phyloP scores from a whole-genome alignment of 2,888 invertebrate species.

The Chouioia cunea region DNA sequence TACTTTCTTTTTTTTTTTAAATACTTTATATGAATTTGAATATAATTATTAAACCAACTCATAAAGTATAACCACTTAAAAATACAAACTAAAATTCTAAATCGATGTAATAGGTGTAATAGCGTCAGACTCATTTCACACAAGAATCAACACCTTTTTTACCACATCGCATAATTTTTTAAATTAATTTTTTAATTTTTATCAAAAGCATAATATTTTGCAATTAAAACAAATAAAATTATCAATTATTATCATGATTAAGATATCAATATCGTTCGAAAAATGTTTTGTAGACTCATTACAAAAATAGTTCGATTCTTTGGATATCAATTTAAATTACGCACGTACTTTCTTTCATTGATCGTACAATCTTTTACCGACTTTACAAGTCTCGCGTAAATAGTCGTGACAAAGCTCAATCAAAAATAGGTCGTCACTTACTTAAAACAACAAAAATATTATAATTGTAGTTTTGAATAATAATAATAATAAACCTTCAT shows the following conservation, averaged over 20 bases:
- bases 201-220: too few relatives aligned
- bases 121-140: too few relatives aligned
- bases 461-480: conserved; percentile 36
- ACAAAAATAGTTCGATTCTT: conserved; percentile 37
- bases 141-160: too few relatives aligned
- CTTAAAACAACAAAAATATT: conserved; percentile 48
- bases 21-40: too few relatives aligned
- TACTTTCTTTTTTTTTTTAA: too few relatives aligned
- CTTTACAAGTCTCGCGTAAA: conserved; percentile 14
- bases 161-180: too few relatives aligned
- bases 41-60: too few relatives aligned
- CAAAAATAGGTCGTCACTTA: conserved; percentile 49
- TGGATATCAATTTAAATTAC: conserved; percentile 27
- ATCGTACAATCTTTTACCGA: background rate
- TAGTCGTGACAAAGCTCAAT: conserved; percentile 30
- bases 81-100: too few relatives aligned
- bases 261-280: conserved; percentile 1
- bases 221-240: conserved; percentile 20
- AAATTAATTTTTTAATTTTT: too few relatives aligned
- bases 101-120: too few relatives aligned
- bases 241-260: conserved; percentile 23
- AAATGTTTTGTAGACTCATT: background rate
- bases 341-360: conserved; percentile 28
- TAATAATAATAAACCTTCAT: conserved; percentile 48
- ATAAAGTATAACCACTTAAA: too few relatives aligned